These are phyloP conservation scores for Heteropelma amictum DNA, from an alignment of 2,888 invertebrate species.

Conservation along the genomic window DNA sequence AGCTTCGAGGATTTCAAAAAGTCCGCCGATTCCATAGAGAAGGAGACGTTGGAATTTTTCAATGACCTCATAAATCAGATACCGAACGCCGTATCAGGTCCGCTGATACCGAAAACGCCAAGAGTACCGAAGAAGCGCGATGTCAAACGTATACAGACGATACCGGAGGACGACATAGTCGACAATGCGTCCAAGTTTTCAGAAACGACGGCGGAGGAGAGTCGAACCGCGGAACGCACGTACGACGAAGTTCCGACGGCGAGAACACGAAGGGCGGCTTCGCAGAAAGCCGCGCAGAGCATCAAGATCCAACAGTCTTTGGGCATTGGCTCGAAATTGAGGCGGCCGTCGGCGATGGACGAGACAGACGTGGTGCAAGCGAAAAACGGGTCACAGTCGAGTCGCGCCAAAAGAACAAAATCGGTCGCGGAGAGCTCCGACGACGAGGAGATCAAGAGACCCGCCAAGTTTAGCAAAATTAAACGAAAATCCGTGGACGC, in stretches of 20 bases:
- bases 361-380: background rate
- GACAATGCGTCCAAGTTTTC: slow-evolving; percentile 12
- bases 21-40: slow-evolving; percentile 26
- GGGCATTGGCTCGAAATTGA: slow-evolving; percentile 56
- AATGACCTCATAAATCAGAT: slow-evolving; percentile 62
- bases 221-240: slow-evolving; percentile 10
- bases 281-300: slow-evolving; percentile 63
- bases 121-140: slow-evolving; percentile 62
- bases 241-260: slow-evolving; percentile 11
- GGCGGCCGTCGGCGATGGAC: slow-evolving; percentile 58
- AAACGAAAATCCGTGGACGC: slow-evolving; percentile 30
- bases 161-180: slow-evolving; percentile 68
- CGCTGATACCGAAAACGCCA: slow-evolving; percentile 71
- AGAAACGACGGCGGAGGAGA: background rate
- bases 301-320: slow-evolving; percentile 68
- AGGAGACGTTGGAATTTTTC: slow-evolving; percentile 59
- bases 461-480: slow-evolving; percentile 60
- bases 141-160: slow-evolving; percentile 68
- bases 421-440: slow-evolving; percentile 64
- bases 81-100: slow-evolving; percentile 57
- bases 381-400: slow-evolving; percentile 42
- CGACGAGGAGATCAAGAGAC: slow-evolving; percentile 64
- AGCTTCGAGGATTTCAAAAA: slow-evolving; percentile 51
- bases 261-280: slow-evolving; percentile 67
- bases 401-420: slow-evolving; percentile 61